Evolutionary conservation across 2,888 invertebrate species (phyloP).

Genomic region (Tachina grossa): DNA sequence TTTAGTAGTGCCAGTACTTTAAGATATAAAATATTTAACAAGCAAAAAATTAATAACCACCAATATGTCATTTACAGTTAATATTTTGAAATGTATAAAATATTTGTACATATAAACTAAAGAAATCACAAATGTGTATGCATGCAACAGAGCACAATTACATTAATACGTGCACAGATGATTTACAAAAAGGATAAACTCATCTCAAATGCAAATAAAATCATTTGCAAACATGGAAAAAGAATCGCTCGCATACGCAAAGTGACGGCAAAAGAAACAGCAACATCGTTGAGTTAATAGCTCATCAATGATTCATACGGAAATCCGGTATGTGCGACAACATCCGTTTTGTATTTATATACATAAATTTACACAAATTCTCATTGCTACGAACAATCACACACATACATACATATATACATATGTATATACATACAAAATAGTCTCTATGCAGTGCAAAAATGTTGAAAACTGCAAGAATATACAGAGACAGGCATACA

Average conservation of each 20-base stretch:
- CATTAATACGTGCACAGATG: conserved; percentile 50
- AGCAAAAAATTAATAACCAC: too few species aligned
- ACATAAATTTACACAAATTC: conserved; percentile 11
- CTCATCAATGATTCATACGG: conserved; percentile 83
- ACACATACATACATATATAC: conserved; percentile 1
- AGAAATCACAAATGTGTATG: conserved; percentile 1
- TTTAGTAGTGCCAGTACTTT: too few species aligned
- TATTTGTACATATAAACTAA: not conserved
- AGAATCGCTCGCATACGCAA: conserved; percentile 23
- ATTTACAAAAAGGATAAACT: conserved; percentile 51
- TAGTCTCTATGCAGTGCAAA: conserved; percentile 52
- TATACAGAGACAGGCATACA: not conserved
- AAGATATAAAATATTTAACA: too few species aligned
- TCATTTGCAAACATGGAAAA: conserved; percentile 48
- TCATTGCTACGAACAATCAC: not conserved
- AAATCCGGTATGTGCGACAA: conserved; percentile 82
- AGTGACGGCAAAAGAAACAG: conserved; percentile 30
- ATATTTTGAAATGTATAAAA: not conserved
- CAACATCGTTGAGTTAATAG: conserved; percentile 80
- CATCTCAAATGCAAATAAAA: conserved; percentile 55
- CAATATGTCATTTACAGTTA: not conserved
- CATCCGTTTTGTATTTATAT: conserved; percentile 77
- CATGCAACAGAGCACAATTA: conserved; percentile 4
- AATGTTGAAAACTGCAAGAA: conserved; percentile 36
- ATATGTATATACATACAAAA: not conserved